Percentiles rank a stretch among this genome's conserved stretches.
Conservation (phyloP, 1,140 invertebrate species). For the Scaptomyza montana region DNA sequence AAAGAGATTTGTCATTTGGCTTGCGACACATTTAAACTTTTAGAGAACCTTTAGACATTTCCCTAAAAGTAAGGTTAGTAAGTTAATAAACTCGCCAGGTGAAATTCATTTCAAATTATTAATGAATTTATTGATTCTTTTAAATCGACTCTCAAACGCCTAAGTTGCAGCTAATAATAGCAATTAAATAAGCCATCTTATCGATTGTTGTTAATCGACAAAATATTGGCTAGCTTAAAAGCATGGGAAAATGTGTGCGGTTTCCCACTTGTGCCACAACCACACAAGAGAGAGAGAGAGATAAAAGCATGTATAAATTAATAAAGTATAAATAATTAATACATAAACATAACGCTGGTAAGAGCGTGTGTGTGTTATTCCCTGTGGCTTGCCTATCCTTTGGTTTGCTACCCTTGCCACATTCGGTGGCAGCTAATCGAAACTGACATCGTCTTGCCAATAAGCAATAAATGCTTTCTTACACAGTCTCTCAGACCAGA, state of each 20-base stretch:
- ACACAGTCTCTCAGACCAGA: not conserved
- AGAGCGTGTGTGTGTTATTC: slow-evolving; percentile 11
- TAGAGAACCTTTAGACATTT: too few species aligned
- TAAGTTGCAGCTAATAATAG: too few species aligned
- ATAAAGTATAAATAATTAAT: slow-evolving; percentile 78
- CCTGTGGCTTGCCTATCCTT: too few species aligned
- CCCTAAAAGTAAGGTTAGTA: too few species aligned
- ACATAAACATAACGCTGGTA: slow-evolving; percentile 46
- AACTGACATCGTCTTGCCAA: slow-evolving; percentile 15
- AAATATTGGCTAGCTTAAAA: slow-evolving; percentile 31
- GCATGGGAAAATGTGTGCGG: slow-evolving; percentile 4
- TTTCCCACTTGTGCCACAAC: slow-evolving; percentile 10
- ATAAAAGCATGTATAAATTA: slow-evolving; percentile 65
- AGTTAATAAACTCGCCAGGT: too few species aligned
- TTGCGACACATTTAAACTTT: too few species aligned
- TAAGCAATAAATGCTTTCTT: too few species aligned
- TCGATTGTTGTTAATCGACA: slow-evolving; percentile 27
- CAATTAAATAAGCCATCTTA: slow-evolving; percentile 19
- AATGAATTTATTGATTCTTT: too few species aligned
- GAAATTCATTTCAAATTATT: too few species aligned
- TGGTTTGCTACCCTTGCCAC: too few species aligned
- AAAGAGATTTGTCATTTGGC: too few species aligned
- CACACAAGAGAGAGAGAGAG: not conserved
- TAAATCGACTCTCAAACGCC: too few species aligned
- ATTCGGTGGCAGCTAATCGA: slow-evolving; percentile 23